Evolutionary conservation across 2,888 invertebrate species (phyloP), one percentile per base, ranked within the genome.

Genomic region (Drosophila prostipennis): DNA sequence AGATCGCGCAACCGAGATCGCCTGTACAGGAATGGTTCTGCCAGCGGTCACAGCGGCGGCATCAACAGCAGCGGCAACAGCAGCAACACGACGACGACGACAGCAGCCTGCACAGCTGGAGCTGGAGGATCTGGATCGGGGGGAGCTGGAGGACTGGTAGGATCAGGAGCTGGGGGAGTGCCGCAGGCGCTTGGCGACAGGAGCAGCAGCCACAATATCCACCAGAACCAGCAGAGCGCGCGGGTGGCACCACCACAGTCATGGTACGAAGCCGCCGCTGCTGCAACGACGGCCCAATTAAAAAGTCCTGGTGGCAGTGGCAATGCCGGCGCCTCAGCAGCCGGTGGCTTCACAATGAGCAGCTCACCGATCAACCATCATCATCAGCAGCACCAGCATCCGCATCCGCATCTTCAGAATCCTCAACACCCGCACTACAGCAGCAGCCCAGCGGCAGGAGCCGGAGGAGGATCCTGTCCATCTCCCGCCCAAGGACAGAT

Each of bases 201-300:
- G 57, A 86, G 83, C 83, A 84, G 86, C 78, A 85, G 77, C 83
- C 87, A 85, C 79, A 88, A 80, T 67, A 88, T 86, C 80, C 80
- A 79, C 79, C 88, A 85, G 86, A 91, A 65, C 39, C 65, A 65
- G 37, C 67, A 65, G 45, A 54, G 89, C 78, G 87, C 79, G 76
- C 90, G 91, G 79, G 89, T 91, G 81, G 80, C 86, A 80, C 89
- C 91, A 81, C 79, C 89, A 80, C 89, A 91, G 89, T 86, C 92
- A 90, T 92, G 92, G 92, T 92, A 92, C 91, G 92, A 92, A 79
- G 90, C 90, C 89, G 89, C 90, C 88, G 89, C 90, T 79, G 75
- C 82, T 87, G 88, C 89, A 81, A 89, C 89, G 87, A 89, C 89
- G 87, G 90, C 90, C 85, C 87, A 88, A 83, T 77, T 90, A 77